A percentile compares a stretch with the other conserved stretches of the same genome.
Evolutionary conservation across 2,888 invertebrate genomes (phyloP).

Genomic region (Synanthedon vespiformis): DNA sequence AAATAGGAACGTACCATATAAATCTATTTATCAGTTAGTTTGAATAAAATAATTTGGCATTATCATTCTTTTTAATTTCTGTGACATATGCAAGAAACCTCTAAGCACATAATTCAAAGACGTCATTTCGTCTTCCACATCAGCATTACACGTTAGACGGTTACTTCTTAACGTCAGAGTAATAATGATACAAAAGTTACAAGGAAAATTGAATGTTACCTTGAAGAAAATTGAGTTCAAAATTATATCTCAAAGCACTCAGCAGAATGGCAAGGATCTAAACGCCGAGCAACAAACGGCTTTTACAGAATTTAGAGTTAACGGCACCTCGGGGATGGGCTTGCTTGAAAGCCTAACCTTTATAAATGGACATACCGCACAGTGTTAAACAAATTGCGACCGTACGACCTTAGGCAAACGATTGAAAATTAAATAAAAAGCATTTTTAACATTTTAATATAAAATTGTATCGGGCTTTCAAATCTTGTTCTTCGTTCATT

Average conservation of each 20-base stretch:
- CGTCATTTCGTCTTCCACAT: neutral
- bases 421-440: too few relatives aligned
- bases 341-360: constrained; percentile 1
- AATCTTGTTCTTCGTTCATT: too few relatives aligned
- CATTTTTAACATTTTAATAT: too few relatives aligned
- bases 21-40: too few relatives aligned
- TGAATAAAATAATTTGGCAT: too few relatives aligned
- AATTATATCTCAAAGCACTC: constrained; percentile 1
- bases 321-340: constrained; percentile 24
- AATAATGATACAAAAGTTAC: neutral
- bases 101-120: neutral
- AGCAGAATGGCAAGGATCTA: constrained; percentile 16
- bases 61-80: too few relatives aligned
- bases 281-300: constrained; percentile 19
- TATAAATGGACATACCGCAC: neutral
- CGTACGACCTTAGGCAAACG: too few relatives aligned
- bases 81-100: too few relatives aligned
- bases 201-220: neutral
- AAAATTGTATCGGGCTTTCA: too few relatives aligned
- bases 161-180: neutral
- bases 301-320: constrained; percentile 29
- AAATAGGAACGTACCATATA: too few relatives aligned
- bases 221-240: neutral
- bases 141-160: neutral
- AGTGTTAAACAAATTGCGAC: too few relatives aligned